A percentile compares a stretch with the other conserved stretches of the same genome.
Evolutionary conservation across 2,113 vertebrate genomes (phyloP).

Genomic region (Apaloderma vittatum): DNA sequence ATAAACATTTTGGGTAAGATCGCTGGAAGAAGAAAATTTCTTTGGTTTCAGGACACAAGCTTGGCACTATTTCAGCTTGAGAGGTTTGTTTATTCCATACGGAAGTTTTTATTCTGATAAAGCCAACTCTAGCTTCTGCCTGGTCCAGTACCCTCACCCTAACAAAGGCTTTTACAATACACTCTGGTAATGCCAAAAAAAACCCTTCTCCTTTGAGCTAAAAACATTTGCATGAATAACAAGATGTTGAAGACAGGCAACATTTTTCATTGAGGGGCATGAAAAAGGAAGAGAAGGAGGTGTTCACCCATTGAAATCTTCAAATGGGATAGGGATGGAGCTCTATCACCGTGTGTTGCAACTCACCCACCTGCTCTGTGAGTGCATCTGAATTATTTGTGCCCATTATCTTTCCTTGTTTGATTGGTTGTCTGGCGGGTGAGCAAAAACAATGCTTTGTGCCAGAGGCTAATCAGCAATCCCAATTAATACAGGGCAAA

Average conservation of each 20-base stretch:
- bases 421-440: background rate
- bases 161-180: background rate
- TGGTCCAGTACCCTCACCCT: background rate
- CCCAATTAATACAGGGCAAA: background rate
- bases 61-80: background rate
- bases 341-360: background rate
- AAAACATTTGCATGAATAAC: background rate
- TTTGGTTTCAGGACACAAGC: background rate
- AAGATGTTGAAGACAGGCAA: background rate
- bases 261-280: background rate
- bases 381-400: background rate
- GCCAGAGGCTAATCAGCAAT: background rate
- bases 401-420: background rate
- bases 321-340: background rate
- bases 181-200: background rate
- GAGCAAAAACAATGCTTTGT: background rate
- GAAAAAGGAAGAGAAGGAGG: background rate
- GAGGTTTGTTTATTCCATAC: background rate
- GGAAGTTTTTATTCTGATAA: background rate
- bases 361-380: background rate
- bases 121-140: background rate
- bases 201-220: background rate
- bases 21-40: background rate
- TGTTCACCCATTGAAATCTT: background rate
- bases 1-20: background rate